Evolutionary conservation across 2,113 vertebrate genomes (phyloP).

Genomic region (Edolisoma coerulescens): DNA sequence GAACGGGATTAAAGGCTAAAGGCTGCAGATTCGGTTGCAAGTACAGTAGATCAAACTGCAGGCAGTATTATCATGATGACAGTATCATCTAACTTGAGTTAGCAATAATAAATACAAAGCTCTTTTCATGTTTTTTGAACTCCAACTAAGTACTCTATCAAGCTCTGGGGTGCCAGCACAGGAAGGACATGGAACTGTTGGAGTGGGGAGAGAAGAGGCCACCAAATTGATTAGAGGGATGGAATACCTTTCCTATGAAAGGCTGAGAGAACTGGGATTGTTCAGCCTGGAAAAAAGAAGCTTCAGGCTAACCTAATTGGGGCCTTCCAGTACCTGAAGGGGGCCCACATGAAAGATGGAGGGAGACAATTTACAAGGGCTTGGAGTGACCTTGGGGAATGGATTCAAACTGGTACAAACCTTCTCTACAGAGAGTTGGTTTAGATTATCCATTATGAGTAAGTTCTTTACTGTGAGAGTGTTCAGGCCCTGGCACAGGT

Average conservation of each 20-base stretch:
- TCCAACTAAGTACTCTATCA: background rate
- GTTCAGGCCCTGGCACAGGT: background rate
- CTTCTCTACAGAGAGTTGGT: background rate
- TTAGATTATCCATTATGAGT: background rate
- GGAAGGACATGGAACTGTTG: background rate
- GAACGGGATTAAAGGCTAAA: background rate
- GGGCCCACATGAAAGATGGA: background rate
- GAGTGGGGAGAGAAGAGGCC: fast-evolving
- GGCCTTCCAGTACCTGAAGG: background rate
- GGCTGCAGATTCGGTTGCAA: background rate
- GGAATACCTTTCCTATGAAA: background rate
- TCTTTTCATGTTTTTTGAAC: background rate
- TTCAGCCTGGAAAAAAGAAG: background rate
- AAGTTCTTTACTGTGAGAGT: background rate
- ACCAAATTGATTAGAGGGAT: background rate
- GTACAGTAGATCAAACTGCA: background rate
- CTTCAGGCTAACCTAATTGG: background rate
- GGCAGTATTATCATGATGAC: background rate
- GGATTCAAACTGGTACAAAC: background rate
- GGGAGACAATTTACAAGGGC: background rate
- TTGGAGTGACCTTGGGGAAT: background rate
- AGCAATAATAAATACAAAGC: background rate
- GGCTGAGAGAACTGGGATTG: background rate
- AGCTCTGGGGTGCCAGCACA: background rate
- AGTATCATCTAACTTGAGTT: background rate